Base-by-base conservation (phyloP, 2,888 invertebrate species). In the Catocala nupta region DNA sequence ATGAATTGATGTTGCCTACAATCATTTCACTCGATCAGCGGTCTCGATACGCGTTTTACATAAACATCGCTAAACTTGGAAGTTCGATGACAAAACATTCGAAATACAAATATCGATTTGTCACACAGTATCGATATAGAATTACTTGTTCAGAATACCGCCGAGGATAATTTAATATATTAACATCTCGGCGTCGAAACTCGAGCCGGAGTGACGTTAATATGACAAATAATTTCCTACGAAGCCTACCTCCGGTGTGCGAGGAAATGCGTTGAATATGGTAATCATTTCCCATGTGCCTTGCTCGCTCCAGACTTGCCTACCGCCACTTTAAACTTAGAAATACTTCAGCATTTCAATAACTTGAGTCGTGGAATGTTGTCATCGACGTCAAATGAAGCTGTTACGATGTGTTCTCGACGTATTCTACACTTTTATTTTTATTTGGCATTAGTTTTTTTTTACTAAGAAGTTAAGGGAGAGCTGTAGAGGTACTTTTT, bases 161-260 rank as follows among this genome's bases (percentile, higher is more conserved):
- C 75, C 51, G 83, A 84, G 85, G 78, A 83, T 87, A 90, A 92
- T 90, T 90, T 86, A 90, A 91, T 92, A 89, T 87, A 90, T 91
- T 90, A 92, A 86, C 87, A 89, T 88, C 85, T 84, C 77, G 79
- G 78, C 84, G 83, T 85, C 81, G 87, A 87, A 90, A 89, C 86
- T 88, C 85, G 79, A 79, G 79, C 76, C 65, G 73, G 86, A 91
- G 87, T 91, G 92, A 93, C 92, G 89, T 92, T 92, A 92, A 92
- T 92, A 90, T 92, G 92, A 92, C 91, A 92, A 92, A 92, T 91
- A 90, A 92, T 92, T 92, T 90, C 89, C 89, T 86, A 80, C 81
- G 82, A 84, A 88, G 92, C 90, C 90, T 89, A 90, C 87, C 82
- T 83, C 80, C 78, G 81, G 72, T 59, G 73, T 74, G 80, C 75